A percentile compares a stretch with the other conserved stretches of the same genome.
These are phyloP conservation scores for Leptatherina wallacei DNA, from an alignment of 2,797 vertebrate genomes.

Conservation along the genomic window DNA sequence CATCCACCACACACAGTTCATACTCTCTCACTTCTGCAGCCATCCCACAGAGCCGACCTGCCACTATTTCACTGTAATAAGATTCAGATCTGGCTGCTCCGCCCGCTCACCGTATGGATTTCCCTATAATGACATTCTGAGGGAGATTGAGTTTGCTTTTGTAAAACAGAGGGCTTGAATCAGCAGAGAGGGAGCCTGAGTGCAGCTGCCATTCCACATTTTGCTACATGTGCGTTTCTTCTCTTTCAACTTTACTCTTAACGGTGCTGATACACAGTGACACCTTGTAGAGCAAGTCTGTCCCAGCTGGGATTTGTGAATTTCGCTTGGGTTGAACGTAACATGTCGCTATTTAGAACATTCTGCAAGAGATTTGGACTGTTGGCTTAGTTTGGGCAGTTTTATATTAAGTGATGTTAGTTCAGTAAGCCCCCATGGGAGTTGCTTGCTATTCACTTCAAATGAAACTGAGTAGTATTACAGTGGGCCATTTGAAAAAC, in stretches of 20 bases:
- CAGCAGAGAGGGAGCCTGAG: conserved; percentile 40
- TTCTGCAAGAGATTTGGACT: conserved; percentile 28
- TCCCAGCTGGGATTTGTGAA: conserved; percentile 53
- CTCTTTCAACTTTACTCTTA: conserved; percentile 44
- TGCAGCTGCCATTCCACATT: conserved; percentile 63
- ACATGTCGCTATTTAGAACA: conserved; percentile 38
- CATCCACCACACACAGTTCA: conserved; percentile 15
- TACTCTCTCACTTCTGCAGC: conserved; percentile 46
- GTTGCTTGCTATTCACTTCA: conserved; percentile 33
- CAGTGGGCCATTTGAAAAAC: conserved; percentile 19
- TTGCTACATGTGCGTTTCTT: conserved; percentile 62
- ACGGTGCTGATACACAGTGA: conserved; percentile 47
- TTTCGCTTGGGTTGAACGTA: conserved; percentile 27
- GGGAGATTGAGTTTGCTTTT: conserved; percentile 78
- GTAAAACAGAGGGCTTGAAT: conserved; percentile 64
- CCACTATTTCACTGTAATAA: conserved; percentile 73
- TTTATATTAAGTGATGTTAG: conserved; percentile 63
- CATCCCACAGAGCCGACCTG: conserved; percentile 51
- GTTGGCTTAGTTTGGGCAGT: conserved; percentile 51
- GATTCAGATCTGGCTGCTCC: conserved; percentile 70
- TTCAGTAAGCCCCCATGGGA: conserved; percentile 48
- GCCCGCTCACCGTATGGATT: conserved; percentile 66
- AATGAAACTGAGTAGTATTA: conserved; percentile 28
- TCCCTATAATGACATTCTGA: conserved; percentile 77
- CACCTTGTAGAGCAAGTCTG: conserved; percentile 41